These are phyloP conservation scores for Lepidiolamprologus cunningtoni DNA, from an alignment of 2,113 vertebrate species.

Conservation along the genomic window DNA sequence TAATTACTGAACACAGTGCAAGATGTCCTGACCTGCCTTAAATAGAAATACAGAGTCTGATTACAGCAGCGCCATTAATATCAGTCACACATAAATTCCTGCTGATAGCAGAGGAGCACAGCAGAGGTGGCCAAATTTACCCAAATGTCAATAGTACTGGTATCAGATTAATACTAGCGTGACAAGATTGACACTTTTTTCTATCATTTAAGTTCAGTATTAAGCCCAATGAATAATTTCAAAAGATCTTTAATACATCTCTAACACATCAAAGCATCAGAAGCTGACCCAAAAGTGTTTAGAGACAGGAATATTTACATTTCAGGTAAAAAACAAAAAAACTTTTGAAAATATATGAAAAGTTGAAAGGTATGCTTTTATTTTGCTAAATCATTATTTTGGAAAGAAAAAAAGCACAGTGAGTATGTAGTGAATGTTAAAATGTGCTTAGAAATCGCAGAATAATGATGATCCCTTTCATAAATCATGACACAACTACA, in stretches of 20 bases:
- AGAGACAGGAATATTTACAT: neutral
- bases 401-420: neutral
- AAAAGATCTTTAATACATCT: neutral
- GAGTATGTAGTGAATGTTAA: neutral
- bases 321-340: neutral
- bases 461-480: neutral
- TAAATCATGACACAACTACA: neutral
- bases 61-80: conserved; percentile 17
- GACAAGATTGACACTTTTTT: neutral
- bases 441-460: neutral
- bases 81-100: neutral
- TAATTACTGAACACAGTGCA: neutral
- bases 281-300: neutral
- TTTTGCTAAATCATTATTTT: neutral
- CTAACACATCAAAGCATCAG: neutral
- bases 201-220: neutral
- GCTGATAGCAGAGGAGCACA: neutral
- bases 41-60: conserved; percentile 31
- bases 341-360: neutral
- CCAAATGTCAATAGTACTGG: neutral
- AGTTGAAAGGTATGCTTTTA: neutral
- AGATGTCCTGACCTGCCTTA: neutral
- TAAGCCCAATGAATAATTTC: neutral
- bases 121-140: neutral
- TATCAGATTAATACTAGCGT: neutral